Evolutionary conservation across 2,888 invertebrate genomes (phyloP), one percentile per base, ranked within the genome.

Genomic region (Cremastobaeus sp.): DNA sequence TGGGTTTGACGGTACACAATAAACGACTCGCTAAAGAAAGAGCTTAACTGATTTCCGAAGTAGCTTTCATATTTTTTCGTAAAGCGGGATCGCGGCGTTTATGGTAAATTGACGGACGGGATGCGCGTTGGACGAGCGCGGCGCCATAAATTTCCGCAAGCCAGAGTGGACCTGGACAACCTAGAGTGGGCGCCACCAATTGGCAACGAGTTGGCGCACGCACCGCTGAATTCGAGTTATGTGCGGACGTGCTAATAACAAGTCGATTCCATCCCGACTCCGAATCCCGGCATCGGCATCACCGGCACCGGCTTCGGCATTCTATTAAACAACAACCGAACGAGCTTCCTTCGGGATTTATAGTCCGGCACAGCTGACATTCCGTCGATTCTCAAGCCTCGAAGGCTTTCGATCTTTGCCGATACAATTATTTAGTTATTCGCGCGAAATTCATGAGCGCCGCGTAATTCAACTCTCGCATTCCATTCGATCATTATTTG

Each of bases 211-310:
- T 50, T 37, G 66, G 66, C 50, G 77, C 80, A 82, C 82, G 82
- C 83, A 82, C 81, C 82, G 83, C 69, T 82, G 85, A 83, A 82
- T 83, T 77, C 82, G 77, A 84, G 83, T 83, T 85, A 85, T 84
- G 85, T 78, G 79, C 78, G 78, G 80, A 83, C 83, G 85, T 81
- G 85, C 85, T 85, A 85, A 85, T 85, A 85, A 85, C 85, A 82
- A 82, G 81, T 82, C 82, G 83, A 83, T 82, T 85, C 85, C 84
- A 81, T 83, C 82, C 80, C 82, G 62, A 69, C 78, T 65, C 77
- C 71, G 80, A 79, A 85, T 85, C 83, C 83, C 82, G 78, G 79
- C n/a, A n/a, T n/a, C n/a, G n/a, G n/a, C n/a, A n/a, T n/a, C n/a
- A n/a, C n/a, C n/a, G n/a, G n/a, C n/a, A n/a, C n/a, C n/a, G n/a